phyloP scores from a whole-genome alignment of 2,888 invertebrate species.

The Eupithecia centaureata region DNA sequence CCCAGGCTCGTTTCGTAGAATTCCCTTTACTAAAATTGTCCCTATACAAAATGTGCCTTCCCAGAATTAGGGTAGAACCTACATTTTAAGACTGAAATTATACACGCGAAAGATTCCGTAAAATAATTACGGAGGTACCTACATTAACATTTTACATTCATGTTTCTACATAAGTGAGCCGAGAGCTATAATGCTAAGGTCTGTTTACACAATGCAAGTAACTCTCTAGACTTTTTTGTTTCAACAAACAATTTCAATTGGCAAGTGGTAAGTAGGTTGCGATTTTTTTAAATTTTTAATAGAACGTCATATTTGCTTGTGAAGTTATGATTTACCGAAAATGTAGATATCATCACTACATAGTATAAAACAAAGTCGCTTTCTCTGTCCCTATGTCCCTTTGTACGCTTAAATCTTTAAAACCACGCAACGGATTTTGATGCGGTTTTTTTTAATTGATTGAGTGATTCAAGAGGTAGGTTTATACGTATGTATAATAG shows the following conservation, averaged over 20 bases:
- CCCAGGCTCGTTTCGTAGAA: neutral
- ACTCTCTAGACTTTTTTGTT: neutral
- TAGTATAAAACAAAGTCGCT: no score
- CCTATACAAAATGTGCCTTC: neutral
- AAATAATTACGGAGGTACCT: neutral
- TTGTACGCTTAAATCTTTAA: no score
- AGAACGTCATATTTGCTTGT: no score
- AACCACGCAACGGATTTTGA: no score
- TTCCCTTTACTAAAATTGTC: neutral
- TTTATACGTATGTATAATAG: no score
- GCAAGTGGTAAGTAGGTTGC: neutral
- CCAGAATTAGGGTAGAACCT: neutral
- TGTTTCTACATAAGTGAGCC: neutral
- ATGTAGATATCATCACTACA: no score
- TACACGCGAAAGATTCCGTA: neutral
- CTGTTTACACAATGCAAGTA: neutral
- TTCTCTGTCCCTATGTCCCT: no score
- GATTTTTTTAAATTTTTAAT: neutral
- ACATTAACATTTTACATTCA: neutral
- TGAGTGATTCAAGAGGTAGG: no score
- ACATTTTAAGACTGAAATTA: neutral
- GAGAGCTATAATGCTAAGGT: neutral
- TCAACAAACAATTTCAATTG: neutral
- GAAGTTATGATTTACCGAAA: neutral
- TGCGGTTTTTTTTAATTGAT: no score